Evolutionary conservation across 2,797 vertebrate species (phyloP).

Genomic region (Argya squamiceps): DNA sequence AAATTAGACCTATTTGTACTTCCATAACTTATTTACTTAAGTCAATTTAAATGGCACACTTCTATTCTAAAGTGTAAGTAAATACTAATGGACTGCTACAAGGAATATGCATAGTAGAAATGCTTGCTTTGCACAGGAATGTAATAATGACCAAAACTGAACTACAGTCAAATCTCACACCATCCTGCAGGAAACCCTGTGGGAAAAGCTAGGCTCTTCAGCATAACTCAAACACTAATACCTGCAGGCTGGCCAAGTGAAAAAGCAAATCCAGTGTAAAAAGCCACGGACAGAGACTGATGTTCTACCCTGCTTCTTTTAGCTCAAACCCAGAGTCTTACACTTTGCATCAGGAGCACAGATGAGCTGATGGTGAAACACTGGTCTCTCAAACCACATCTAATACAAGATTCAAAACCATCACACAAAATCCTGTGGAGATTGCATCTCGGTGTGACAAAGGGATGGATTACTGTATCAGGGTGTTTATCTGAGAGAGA

Average conservation of each 20-base stretch:
- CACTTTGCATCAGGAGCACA: background rate
- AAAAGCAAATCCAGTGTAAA: background rate
- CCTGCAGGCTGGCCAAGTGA: background rate
- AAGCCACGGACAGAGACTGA: background rate
- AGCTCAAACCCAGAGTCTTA: background rate
- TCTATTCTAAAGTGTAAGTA: background rate
- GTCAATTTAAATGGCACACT: background rate
- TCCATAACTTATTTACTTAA: background rate
- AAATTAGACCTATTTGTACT: background rate
- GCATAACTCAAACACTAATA: background rate
- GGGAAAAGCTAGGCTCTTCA: background rate
- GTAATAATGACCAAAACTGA: background rate
- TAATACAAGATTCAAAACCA: background rate
- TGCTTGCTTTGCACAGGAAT: background rate
- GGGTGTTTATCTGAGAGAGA: background rate
- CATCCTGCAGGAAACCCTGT: background rate
- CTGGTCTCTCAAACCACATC: background rate
- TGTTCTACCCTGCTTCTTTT: background rate
- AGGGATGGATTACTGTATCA: background rate
- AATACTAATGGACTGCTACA: background rate
- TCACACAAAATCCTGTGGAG: background rate
- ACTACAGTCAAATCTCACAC: background rate
- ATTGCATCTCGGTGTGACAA: background rate
- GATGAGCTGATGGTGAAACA: background rate
- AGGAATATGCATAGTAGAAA: background rate